A percentile compares a stretch with the other conserved stretches of the same genome.
Conservation (phyloP, 2,888 invertebrate genomes). For the Macrophya alboannulata region DNA sequence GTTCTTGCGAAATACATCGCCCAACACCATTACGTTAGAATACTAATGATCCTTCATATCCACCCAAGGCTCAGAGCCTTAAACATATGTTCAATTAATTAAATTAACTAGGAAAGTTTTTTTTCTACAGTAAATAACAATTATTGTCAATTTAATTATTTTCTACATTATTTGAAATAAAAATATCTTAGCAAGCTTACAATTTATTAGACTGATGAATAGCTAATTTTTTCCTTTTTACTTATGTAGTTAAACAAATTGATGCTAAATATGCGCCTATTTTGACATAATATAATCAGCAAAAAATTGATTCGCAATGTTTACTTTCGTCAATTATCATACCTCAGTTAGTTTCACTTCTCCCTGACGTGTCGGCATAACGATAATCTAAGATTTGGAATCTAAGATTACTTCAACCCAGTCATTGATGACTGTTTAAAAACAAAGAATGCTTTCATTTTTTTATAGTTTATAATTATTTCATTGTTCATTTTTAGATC, state of each 20-base stretch:
- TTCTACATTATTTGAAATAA: too few relatives aligned
- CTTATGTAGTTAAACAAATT: neutral
- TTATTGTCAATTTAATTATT: neutral
- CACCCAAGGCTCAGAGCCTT: constrained; percentile 3
- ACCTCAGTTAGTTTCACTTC: neutral
- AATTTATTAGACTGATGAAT: neutral
- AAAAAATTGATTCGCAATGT: neutral
- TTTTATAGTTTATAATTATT: constrained; percentile 45
- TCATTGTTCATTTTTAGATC: constrained; percentile 84
- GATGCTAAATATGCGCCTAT: neutral
- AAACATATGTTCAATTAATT: constrained; percentile 4
- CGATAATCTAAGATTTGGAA: neutral
- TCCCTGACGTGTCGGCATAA: neutral
- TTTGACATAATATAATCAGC: neutral
- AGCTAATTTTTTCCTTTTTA: neutral
- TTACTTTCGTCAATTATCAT: neutral
- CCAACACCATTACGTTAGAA: constrained; percentile 11
- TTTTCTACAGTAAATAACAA: neutral
- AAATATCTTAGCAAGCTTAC: neutral
- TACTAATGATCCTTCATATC: constrained; percentile 43
- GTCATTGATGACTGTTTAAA: neutral
- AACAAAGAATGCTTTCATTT: neutral
- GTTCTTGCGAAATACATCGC: constrained; percentile 36
- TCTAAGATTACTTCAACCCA: neutral
- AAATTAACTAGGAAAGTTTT: neutral